Base-by-base conservation (phyloP, 2,888 invertebrate species). In the Melipona beecheii region DNA sequence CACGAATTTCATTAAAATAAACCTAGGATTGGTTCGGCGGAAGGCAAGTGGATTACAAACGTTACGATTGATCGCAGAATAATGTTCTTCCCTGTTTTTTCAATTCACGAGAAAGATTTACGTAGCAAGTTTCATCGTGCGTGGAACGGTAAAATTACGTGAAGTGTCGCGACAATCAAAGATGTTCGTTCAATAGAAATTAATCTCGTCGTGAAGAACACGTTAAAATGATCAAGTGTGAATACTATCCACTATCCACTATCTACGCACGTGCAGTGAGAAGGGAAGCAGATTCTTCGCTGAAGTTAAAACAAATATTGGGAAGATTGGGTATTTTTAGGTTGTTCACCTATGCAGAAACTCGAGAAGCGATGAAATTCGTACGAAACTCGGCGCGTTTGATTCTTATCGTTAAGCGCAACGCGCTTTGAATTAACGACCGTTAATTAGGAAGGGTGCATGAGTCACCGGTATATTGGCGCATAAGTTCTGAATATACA, bases 361-460 rank as follows among this genome's bases (percentile, higher is more conserved):
- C 49, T 19, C 24, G 9, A 43, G 31, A 19, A n/a, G 50, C 31
- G 50, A 73, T 31, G 68, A 75, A 64, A 49, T 56, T 65, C 31
- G 1, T 4, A 43, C 21, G 56, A 52, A 77, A 75, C 21, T 31
- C n/a, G 13, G 27, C 27, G 27, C 36, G 64, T 69, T 73, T 50
- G 50, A 65, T 83, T 83, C 76, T 56, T 43, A 43, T 81, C 54
- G 56, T 75, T 36, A 31, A 70, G 50, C n/a, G 65, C 24, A 60
- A 77, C 74, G 54, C 36, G 68, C 70, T 70, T 73, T 60, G 27
- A 62, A 56, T 82, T 81, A 72, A 75, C 50, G 78, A 73, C 36
- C 21, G 52, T 78, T 60, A 50, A 80, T 60, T 70, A 79, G 71
- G 43, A 52, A 75, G 24, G 58, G n/a, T n/a, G 50, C 58, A 13